Evolutionary conservation across 1,140 invertebrate genomes (phyloP), one percentile per base, ranked within the genome.

Genomic region (Drosophila tristis): DNA sequence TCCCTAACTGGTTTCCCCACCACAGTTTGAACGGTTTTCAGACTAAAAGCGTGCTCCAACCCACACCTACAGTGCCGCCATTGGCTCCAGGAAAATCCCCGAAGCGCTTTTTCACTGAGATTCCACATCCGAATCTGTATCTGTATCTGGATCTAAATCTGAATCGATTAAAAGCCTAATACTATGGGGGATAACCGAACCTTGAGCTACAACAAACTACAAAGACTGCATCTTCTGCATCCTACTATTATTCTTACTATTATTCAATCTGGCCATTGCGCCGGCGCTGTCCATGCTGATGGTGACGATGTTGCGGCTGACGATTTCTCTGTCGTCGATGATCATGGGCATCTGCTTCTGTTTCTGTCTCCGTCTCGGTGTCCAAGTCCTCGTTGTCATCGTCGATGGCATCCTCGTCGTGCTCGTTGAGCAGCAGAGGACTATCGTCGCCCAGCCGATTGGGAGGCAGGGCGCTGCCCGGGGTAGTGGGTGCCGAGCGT

Each of bases 401-500:
- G 11, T 84, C 80, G 51, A 84, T 80, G 48, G 92, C 92, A 61
- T 93, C 92, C 54, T 93, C 92, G 63, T 95, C 94, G 56, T 93
- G 91, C 59, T 94, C 93, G 25, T 92, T 91, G 2, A 92, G 80
- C 50, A 95, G 80, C 57, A 95, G 73, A 0, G 94, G 94, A 90
- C 94, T 94, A 44, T 93, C 94, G 70, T 95, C 95, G 42, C 93
- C 93, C n/a, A 94, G 59, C 0, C 86, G 74, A 35, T 92, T 92
- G 29, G 92, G 93, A 49, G 93, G 94, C 64, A 93, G 92, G 23
- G 90, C 90, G 35, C 93, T 94, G 78, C 93, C 94, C 0, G 96
- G 96, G 0, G 96, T 97, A 2, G 95, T 96, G 0, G 96, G 96
- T 0, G 96, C 96, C 1, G 96, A 96, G 16, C 95, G 92, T 0